Conservation (phyloP, 2,797 vertebrate species). For the Pipistrellus pygmaeus region DNA sequence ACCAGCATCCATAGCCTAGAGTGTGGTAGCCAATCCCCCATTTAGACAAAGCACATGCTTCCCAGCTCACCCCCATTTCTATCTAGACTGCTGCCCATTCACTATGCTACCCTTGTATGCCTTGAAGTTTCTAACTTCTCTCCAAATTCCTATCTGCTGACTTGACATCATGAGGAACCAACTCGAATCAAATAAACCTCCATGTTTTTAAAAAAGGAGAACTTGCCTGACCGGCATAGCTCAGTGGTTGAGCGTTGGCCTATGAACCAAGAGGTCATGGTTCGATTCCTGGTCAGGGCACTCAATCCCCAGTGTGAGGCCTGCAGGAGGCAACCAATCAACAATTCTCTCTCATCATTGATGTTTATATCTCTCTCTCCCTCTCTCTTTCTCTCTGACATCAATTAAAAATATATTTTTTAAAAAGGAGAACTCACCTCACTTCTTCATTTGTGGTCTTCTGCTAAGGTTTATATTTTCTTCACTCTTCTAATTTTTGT, state of each 20-base stretch:
- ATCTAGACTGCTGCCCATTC: not conserved
- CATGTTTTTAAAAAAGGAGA: not conserved
- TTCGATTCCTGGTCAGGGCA: no score
- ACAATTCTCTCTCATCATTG: no score
- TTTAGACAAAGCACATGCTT: not conserved
- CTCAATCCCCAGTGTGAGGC: no score
- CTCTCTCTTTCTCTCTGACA: no score
- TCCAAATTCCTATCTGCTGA: not conserved
- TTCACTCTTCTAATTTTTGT: not conserved
- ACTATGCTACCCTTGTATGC: not conserved
- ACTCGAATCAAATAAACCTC: not conserved
- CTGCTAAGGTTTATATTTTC: not conserved
- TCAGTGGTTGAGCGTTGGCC: no score
- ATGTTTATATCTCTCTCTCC: no score
- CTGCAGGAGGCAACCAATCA: no score
- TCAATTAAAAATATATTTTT: not conserved
- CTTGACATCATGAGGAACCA: not conserved
- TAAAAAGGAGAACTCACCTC: not conserved
- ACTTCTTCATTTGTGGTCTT: not conserved
- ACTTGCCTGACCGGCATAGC: not conserved
- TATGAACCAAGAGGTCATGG: no score
- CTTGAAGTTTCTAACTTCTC: not conserved
- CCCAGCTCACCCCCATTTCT: not conserved
- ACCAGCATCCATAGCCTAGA: not conserved
- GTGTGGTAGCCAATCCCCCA: not conserved